Base-by-base conservation (phyloP, 2,113 vertebrate genomes). In the Machaerirhynchus nigripectus region DNA sequence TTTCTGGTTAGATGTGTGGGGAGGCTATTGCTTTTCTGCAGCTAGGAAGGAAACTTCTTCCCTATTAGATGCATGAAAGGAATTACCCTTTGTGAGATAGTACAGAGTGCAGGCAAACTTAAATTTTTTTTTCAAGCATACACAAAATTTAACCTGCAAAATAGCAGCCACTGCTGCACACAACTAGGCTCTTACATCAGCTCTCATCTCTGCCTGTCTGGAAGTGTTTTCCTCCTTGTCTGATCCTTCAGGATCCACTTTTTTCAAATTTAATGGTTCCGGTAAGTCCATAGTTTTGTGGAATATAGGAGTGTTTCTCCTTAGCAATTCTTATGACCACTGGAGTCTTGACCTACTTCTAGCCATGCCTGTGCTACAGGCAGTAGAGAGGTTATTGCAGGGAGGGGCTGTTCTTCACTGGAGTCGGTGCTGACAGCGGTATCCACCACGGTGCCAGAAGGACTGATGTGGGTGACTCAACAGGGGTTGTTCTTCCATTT, bases 401-500 rank as follows among this genome's bases (percentile, higher is more conserved):
- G 79, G 89, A 94, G 64, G 52, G 57, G 60, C 71, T 49, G 42
- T 24, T 83, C 81, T 85, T 52, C 50, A 9, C 42, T 52, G 6
- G 39, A 86, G 71, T 26, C 20, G 3, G 78, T 52, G 93, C 92
- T 93, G 90, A 90, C 93, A 96, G 90, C 28, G 21, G 12, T 59
- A 18, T 93, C 55, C 37, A 49, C 52, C 22, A 0, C 21, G 50
- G 79, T 93, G 82, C 93, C 95, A 90, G 78, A 46, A 74, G 64
- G 76, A 69, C 83, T 89, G 71, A 87, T 89, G 88, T 84, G 88
- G 73, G 53, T 92, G 88, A 84, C 82, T 86, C 90, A 77, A 70
- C 68, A 86, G 64, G 87, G 56, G 27, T 74, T 94, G 40, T 49
- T 92, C 93, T 95, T 79, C 85, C 92, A 89, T 96, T 88, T 79